Evolutionary conservation across 2,113 vertebrate genomes (phyloP).

Genomic region (Aramus guarauna): DNA sequence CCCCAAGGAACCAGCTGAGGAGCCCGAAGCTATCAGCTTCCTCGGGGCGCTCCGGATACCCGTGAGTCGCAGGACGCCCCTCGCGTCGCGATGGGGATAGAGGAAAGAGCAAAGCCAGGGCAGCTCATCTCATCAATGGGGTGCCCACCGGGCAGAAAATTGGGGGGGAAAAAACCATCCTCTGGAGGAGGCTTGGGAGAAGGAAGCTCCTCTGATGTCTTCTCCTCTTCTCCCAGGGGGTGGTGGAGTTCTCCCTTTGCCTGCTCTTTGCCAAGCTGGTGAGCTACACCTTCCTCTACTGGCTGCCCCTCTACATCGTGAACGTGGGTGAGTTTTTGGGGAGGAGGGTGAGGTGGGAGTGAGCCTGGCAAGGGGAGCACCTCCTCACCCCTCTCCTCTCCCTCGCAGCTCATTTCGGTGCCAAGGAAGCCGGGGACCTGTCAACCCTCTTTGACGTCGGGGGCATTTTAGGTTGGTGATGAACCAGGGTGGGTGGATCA

Average conservation of each 20-base stretch:
- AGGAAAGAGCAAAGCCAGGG: background rate
- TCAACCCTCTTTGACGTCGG: slow-evolving; percentile 95
- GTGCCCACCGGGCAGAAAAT: background rate
- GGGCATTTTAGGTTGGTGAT: slow-evolving; percentile 87
- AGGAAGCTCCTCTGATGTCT: background rate
- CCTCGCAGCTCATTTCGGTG: slow-evolving; percentile 83
- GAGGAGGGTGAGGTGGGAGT: rapidly evolving
- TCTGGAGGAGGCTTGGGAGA: background rate
- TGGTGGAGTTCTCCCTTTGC: slow-evolving; percentile 95
- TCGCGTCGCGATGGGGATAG: rapidly evolving
- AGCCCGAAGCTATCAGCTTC: slow-evolving; percentile 88
- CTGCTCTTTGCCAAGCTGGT: slow-evolving; percentile 96
- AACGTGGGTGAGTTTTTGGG: slow-evolving; percentile 84
- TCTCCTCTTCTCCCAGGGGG: slow-evolving; percentile 76
- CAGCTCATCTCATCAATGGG: background rate
- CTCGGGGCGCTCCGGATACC: slow-evolving; percentile 87
- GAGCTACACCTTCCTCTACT: slow-evolving; percentile 98
- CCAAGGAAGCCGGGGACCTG: slow-evolving; percentile 90
- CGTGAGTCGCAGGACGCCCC: slow-evolving; percentile 70
- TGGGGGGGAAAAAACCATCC: too few relatives aligned
- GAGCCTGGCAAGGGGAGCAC: background rate
- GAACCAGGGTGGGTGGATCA: rapidly evolving
- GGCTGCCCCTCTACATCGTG: slow-evolving; percentile 94
- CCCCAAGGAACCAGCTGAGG: slow-evolving; percentile 39
- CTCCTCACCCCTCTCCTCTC: background rate